phyloP scores from a whole-genome alignment of 2,888 invertebrate genomes.

The Tinea semifulvella region DNA sequence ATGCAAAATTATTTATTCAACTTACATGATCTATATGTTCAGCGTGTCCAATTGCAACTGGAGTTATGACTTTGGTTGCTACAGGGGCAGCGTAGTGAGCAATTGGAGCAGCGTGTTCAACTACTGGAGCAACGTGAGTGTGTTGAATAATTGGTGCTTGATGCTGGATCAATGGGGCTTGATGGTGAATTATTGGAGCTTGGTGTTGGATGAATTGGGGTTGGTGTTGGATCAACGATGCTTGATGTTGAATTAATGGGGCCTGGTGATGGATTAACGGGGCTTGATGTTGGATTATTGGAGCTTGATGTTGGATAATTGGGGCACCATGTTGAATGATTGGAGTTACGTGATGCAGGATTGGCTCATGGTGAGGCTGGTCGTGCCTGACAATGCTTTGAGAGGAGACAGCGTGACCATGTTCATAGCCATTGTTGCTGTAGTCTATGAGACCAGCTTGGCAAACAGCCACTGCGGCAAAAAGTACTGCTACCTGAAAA shows the following conservation, averaged over 20 bases:
- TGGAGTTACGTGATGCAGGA: slow-evolving; percentile 25
- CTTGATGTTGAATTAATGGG: slow-evolving; percentile 29
- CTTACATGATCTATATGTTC: slow-evolving; percentile 37
- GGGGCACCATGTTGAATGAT: slow-evolving; percentile 11
- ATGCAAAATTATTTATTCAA: too few relatives aligned
- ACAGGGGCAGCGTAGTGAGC: slow-evolving; percentile 9
- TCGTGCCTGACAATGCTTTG: slow-evolving; percentile 53
- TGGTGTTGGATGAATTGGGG: slow-evolving; percentile 24
- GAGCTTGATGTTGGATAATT: slow-evolving; percentile 20
- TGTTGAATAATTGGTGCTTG: slow-evolving; percentile 28
- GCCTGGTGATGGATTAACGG: slow-evolving; percentile 23
- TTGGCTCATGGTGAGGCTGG: slow-evolving; percentile 31
- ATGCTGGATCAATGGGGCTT: slow-evolving; percentile 28
- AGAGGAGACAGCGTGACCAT: slow-evolving; percentile 43
- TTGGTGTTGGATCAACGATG: slow-evolving; percentile 28
- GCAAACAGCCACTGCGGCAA: slow-evolving; percentile 49
- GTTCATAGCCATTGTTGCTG: slow-evolving; percentile 31
- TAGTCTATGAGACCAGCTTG: slow-evolving; percentile 44
- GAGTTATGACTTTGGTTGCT: slow-evolving; percentile 7
- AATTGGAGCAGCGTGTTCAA: slow-evolving; percentile 25
- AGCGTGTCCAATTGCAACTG: slow-evolving; percentile 21
- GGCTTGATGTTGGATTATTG: slow-evolving; percentile 26
- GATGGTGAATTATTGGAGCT: slow-evolving; percentile 29
- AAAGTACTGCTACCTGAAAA: slow-evolving; percentile 48
- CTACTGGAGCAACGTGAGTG: slow-evolving; percentile 28